Percentiles rank a stretch among this genome's conserved stretches.
Evolutionary conservation across 1,140 invertebrate genomes (phyloP).

Genomic region (Tetraneura akinire): DNA sequence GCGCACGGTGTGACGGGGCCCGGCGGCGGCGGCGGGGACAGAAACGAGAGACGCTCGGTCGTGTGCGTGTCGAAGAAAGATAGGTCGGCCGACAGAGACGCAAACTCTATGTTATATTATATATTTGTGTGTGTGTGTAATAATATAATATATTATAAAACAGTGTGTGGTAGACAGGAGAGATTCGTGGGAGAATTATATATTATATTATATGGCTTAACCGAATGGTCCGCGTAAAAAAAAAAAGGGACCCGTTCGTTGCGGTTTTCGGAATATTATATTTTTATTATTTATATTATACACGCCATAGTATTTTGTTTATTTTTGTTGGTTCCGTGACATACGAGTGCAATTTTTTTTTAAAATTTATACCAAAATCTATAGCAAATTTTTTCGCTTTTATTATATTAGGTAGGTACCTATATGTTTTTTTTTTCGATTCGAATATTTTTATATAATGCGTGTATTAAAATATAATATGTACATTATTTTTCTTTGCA

Average conservation of each 20-base stretch:
- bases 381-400: no score
- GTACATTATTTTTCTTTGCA: no score
- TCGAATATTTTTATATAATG: no score
- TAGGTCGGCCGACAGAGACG: conserved; percentile 22
- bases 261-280: conserved; percentile 31
- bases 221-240: conserved; percentile 15
- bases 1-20: not conserved
- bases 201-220: conserved; percentile 1
- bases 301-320: no score
- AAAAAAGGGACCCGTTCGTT: conserved; percentile 34
- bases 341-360: no score
- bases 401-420: no score
- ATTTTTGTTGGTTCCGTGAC: no score
- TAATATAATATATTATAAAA: no score
- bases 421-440: no score
- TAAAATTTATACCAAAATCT: no score
- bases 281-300: conserved; percentile 1
- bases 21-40: conserved; percentile 1
- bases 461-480: no score
- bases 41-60: conserved; percentile 37
- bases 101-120: conserved; percentile 17
- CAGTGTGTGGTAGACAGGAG: conserved; percentile 25
- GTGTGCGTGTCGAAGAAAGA: conserved; percentile 12
- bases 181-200: conserved; percentile 44
- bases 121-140: not conserved